Evolutionary conservation across 2,888 invertebrate species (phyloP).

Genomic region (Arctia plantaginis): DNA sequence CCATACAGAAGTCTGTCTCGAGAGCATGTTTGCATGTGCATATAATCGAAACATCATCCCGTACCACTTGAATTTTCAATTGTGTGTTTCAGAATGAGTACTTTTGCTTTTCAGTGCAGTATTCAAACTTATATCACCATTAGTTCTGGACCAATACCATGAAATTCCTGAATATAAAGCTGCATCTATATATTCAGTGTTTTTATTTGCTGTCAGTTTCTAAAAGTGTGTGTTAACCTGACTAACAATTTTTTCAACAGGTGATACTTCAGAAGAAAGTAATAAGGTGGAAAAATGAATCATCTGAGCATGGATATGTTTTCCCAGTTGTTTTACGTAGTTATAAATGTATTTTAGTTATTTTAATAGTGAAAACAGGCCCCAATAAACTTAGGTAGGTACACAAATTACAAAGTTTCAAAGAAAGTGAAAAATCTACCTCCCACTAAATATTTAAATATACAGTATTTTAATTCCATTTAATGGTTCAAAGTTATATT

Average conservation of each 20-base stretch:
- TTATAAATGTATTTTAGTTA: slow-evolving; percentile 58
- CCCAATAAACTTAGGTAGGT: slow-evolving; percentile 58
- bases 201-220: not conserved
- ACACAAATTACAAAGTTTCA: slow-evolving; percentile 44
- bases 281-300: slow-evolving; percentile 54
- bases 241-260: slow-evolving; percentile 67
- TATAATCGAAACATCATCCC: not conserved
- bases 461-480: slow-evolving; percentile 53
- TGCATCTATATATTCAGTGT: not conserved
- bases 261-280: slow-evolving; percentile 44
- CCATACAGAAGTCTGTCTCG: not conserved
- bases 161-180: not conserved
- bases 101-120: not conserved
- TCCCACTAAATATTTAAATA: slow-evolving; percentile 52
- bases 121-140: not conserved
- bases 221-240: slow-evolving; percentile 36
- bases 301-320: slow-evolving; percentile 31
- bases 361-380: slow-evolving; percentile 53
- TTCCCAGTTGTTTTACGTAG: slow-evolving; percentile 37
- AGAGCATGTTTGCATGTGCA: not conserved
- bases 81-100: not conserved
- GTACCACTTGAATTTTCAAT: too few species aligned
- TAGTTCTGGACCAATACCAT: not conserved
- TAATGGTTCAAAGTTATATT: slow-evolving; percentile 41
- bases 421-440: slow-evolving; percentile 51